phyloP scores from a whole-genome alignment of 1,140 invertebrate species.

The Scaptomyza montana region DNA sequence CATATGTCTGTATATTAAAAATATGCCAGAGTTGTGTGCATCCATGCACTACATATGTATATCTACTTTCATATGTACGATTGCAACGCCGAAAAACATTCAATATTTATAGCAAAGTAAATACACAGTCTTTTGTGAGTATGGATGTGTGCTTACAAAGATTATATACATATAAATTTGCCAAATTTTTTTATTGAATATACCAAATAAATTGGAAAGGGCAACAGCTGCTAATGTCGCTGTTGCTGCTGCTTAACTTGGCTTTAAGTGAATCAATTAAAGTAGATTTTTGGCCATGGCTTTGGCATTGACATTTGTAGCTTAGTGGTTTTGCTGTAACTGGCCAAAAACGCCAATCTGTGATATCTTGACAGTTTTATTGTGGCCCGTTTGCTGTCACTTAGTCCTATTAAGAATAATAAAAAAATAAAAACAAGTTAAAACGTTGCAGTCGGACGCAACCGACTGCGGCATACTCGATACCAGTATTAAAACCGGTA shows the following conservation, averaged over 20 bases:
- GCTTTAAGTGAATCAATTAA: conserved; percentile 74
- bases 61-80: conserved; percentile 27
- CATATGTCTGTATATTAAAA: no score
- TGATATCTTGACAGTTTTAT: conserved; percentile 77
- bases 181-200: conserved; percentile 28
- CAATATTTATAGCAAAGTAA: conserved; percentile 28
- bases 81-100: conserved; percentile 5
- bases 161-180: conserved; percentile 6
- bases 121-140: not conserved
- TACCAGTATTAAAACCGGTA: no score
- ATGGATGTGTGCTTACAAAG: no score
- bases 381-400: conserved; percentile 53
- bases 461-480: no score
- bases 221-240: not conserved
- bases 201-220: conserved; percentile 21
- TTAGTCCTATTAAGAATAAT: conserved; percentile 32
- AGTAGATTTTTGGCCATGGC: conserved; percentile 46
- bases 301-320: conserved; percentile 54
- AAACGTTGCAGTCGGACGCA: no score
- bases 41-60: no score
- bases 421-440: no score
- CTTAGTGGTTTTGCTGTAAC: conserved; percentile 57
- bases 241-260: conserved; percentile 42
- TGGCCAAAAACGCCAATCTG: conserved; percentile 6
- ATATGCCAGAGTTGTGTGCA: no score